Base-by-base conservation (phyloP, 2,797 vertebrate species). In the Typhlichthys eigenmanni region DNA sequence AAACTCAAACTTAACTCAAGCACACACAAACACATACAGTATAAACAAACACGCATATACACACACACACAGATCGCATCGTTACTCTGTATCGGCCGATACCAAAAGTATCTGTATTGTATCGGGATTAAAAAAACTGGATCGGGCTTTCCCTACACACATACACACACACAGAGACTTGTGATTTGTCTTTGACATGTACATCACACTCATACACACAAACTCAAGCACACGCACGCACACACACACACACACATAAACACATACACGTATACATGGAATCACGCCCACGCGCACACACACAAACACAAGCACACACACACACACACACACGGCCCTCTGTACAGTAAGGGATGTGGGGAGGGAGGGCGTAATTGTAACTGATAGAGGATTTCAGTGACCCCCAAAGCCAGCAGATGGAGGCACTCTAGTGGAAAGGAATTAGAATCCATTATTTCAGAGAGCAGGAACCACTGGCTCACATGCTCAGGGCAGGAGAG, bases 361-460 rank as follows among this genome's bases (percentile, higher is more conserved):
- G 24, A 3, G 19, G 19, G 19, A 2, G 24, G 24, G 24, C 24
- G 3, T 88, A 84, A 84, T 85, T 86, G 82, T 88, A 82, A 88
- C 73, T 76, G 82, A 87, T 87, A 71, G 83, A 87, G 81, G 81
- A 80, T 78, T 85, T 85, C 79, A 78, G 75, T 68, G 78, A 72
- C 75, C 80, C 79, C 71, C 61, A 83, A 85, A 83, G 78, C 68
- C 85, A 85, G 76, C 82, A 85, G 81, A 89, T 84, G 83, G 79
- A 79, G 80, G 83, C 82, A 84, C 72, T 83, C 81, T 78, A 72
- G 84, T 86, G 81, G 85, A 87, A 89, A 89, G 68, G 60, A 84
- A 87, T 87, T 85, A 82, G 75, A 85, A 74, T 81, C 77, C 80
- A 90, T 90, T 82, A 86, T 83, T 87, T 76, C 70, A 69, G 60